phyloP scores from a whole-genome alignment of 2,113 vertebrate species.

The Ameiurus melas region DNA sequence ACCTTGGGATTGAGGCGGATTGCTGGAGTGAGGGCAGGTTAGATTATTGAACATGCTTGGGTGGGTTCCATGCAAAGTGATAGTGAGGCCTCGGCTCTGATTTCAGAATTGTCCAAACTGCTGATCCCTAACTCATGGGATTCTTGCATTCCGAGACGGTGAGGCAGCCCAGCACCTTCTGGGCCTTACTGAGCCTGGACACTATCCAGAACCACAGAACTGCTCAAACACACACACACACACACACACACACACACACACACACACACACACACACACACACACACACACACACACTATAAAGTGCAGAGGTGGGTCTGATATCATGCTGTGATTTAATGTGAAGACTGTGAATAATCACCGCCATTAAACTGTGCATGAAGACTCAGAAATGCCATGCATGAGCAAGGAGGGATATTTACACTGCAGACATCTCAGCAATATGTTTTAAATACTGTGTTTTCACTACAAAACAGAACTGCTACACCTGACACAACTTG shows the following conservation, averaged over 20 bases:
- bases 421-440: neutral
- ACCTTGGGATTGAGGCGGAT: neutral
- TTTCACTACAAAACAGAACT: neutral
- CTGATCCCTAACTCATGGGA: constrained; percentile 31
- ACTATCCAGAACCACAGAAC: constrained; percentile 40
- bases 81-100: constrained; percentile 34
- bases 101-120: constrained; percentile 30
- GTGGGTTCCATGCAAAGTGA: constrained; percentile 38
- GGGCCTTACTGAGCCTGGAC: constrained; percentile 33
- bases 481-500: neutral
- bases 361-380: neutral
- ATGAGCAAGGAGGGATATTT: neutral
- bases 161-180: constrained; percentile 29
- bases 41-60: constrained; percentile 30
- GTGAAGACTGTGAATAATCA: neutral
- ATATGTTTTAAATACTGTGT: neutral
- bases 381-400: neutral
- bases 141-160: constrained; percentile 46
- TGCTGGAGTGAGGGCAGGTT: constrained; percentile 11
- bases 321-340: constrained; percentile 5
- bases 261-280: neutral
- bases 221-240: neutral
- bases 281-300: neutral
- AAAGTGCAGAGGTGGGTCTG: neutral
- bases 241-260: too few species aligned